Evolutionary conservation across 2,888 invertebrate genomes (phyloP).

Genomic region (Poecilobothrus nobilitatus): DNA sequence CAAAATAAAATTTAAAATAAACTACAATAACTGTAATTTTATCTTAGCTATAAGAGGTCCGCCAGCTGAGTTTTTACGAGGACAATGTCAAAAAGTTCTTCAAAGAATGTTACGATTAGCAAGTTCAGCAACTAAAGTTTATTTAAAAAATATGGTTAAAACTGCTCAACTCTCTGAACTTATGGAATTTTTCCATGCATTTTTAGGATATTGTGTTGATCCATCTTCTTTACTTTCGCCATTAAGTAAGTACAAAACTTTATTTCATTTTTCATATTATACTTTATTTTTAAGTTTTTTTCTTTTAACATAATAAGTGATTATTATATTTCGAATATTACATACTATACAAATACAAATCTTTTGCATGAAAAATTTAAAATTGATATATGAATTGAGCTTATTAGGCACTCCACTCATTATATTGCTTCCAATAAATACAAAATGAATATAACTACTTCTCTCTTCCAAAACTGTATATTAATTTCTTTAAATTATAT

Average conservation of each 20-base stretch:
- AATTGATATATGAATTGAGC: background rate
- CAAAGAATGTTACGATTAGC: constrained; percentile 63
- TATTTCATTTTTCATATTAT: background rate
- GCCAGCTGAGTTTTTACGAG: constrained; percentile 82
- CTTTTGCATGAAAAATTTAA: constrained; percentile 4
- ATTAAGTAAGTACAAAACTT: constrained; percentile 60
- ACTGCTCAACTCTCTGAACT: constrained; percentile 71
- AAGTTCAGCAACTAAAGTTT: constrained; percentile 46
- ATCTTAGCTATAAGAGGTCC: constrained; percentile 66
- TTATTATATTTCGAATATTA: background rate
- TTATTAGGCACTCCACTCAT: background rate
- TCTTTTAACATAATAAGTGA: background rate
- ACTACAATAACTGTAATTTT: no score
- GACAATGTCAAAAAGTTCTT: constrained; percentile 74
- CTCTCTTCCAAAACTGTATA: no score
- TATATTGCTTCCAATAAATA: background rate
- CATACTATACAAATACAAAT: background rate
- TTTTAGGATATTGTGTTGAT: constrained; percentile 92
- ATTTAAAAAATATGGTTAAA: constrained; percentile 65
- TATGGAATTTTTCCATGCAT: constrained; percentile 89
- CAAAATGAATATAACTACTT: no score
- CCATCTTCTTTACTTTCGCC: constrained; percentile 78
- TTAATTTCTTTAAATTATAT: no score
- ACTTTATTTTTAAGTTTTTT: background rate
- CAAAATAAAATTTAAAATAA: background rate